Conservation (phyloP, 2,113 vertebrate genomes). For the Tachycineta bicolor region DNA sequence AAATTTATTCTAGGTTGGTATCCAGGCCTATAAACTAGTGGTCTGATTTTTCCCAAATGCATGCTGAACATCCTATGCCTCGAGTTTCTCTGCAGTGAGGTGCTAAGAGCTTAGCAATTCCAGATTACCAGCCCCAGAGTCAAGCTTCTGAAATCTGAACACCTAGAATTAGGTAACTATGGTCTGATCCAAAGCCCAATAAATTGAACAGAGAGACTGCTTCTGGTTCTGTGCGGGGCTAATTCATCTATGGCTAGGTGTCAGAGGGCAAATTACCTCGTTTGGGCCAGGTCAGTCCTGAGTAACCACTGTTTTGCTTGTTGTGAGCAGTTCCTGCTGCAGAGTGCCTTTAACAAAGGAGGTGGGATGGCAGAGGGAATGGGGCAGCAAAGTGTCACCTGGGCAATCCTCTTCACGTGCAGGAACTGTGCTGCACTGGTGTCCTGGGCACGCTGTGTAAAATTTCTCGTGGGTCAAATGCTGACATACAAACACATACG, state of each 20-base stretch:
- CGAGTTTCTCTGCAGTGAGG: neutral
- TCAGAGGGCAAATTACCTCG: neutral
- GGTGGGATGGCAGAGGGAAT: neutral
- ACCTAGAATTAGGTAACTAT: neutral
- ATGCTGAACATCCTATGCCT: neutral
- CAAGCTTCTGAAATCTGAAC: neutral
- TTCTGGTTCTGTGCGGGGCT: neutral
- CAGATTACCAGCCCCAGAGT: neutral
- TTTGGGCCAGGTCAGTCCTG: neutral
- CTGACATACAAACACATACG: neutral
- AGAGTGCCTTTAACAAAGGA: neutral
- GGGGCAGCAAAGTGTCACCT: neutral
- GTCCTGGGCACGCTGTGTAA: fast-evolving
- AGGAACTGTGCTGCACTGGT: neutral
- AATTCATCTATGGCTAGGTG: neutral
- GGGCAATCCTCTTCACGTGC: neutral
- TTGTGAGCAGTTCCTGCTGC: neutral
- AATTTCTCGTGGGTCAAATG: neutral
- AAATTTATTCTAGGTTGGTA: neutral
- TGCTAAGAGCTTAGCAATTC: neutral
- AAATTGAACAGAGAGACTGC: neutral
- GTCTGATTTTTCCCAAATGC: neutral
- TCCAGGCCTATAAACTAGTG: neutral
- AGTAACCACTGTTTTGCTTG: neutral
- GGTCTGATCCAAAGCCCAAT: neutral